Evolutionary conservation across 2,797 vertebrate genomes (phyloP).

Genomic region (Pseudochirops corinnae): DNA sequence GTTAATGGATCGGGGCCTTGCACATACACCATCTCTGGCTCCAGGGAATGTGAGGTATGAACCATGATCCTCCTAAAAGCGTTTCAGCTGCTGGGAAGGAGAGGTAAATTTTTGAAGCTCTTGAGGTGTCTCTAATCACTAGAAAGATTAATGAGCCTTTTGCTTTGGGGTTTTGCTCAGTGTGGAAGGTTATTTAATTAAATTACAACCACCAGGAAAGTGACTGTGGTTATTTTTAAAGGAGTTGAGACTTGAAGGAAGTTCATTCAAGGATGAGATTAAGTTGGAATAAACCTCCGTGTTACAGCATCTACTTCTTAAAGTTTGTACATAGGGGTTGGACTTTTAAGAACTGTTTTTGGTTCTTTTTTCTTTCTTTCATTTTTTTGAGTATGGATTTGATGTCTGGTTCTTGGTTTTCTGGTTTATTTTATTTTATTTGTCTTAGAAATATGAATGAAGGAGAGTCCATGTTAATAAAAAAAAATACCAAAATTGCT

Average conservation of each 20-base stretch:
- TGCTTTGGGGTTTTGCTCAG: slow-evolving; percentile 80
- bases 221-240: slow-evolving; percentile 74
- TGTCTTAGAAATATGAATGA: slow-evolving; percentile 64
- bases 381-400: slow-evolving; percentile 59
- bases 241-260: slow-evolving; percentile 81
- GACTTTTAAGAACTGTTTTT: slow-evolving; percentile 70
- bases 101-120: slow-evolving; percentile 94
- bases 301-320: slow-evolving; percentile 74
- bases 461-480: slow-evolving; percentile 70
- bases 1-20: slow-evolving; percentile 98
- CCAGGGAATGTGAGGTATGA: slow-evolving; percentile 99
- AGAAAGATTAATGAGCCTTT: slow-evolving; percentile 84
- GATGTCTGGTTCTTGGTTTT: slow-evolving; percentile 71
- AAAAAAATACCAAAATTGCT: slow-evolving; percentile 77
- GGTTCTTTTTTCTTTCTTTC: slow-evolving; percentile 25
- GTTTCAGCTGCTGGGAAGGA: slow-evolving; percentile 96
- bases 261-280: slow-evolving; percentile 78
- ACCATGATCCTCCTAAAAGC: slow-evolving; percentile 95
- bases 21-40: slow-evolving; percentile 99
- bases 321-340: slow-evolving; percentile 79
- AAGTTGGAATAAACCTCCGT: slow-evolving; percentile 81
- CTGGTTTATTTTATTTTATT: slow-evolving; percentile 69
- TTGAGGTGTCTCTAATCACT: slow-evolving; percentile 85
- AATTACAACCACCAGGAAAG: slow-evolving; percentile 79
- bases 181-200: slow-evolving; percentile 82